A percentile compares a stretch with the other conserved stretches of the same genome.
phyloP scores from a whole-genome alignment of 2,797 vertebrate species.

The Ctenopoma multispine region DNA sequence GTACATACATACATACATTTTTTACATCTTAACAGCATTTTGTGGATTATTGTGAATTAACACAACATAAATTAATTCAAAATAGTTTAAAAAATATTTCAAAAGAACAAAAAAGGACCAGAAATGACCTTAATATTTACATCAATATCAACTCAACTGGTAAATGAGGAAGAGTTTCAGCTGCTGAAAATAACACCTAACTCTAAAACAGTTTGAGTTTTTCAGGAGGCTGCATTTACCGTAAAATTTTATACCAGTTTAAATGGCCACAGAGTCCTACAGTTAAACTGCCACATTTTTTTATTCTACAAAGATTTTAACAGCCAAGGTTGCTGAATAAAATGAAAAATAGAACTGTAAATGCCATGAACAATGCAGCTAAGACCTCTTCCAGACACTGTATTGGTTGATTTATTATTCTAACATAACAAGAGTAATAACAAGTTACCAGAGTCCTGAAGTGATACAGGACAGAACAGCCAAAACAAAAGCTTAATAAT shows the following conservation, averaged over 20 bases:
- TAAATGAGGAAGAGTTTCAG: neutral
- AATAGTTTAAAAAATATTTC: neutral
- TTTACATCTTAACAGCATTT: neutral
- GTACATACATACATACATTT: too few species aligned
- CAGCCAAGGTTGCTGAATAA: neutral
- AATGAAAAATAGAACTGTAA: neutral
- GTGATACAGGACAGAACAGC: neutral
- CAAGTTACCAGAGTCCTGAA: neutral
- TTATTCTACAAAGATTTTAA: too few species aligned
- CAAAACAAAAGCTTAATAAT: neutral
- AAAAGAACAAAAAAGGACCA: neutral
- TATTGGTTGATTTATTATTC: neutral
- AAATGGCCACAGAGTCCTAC: neutral
- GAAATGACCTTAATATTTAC: neutral
- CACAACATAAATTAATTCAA: slow-evolving; percentile 23
- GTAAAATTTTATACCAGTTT: neutral
- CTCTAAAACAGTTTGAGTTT: neutral
- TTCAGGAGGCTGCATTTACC: neutral
- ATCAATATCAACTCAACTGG: neutral
- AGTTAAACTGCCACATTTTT: neutral
- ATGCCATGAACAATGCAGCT: slow-evolving; percentile 27
- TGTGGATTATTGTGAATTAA: neutral
- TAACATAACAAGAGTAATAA: neutral
- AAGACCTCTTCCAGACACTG: neutral
- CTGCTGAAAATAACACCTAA: neutral